Base-by-base conservation (phyloP, 2,113 vertebrate genomes). In the Hippocampus comes region DNA sequence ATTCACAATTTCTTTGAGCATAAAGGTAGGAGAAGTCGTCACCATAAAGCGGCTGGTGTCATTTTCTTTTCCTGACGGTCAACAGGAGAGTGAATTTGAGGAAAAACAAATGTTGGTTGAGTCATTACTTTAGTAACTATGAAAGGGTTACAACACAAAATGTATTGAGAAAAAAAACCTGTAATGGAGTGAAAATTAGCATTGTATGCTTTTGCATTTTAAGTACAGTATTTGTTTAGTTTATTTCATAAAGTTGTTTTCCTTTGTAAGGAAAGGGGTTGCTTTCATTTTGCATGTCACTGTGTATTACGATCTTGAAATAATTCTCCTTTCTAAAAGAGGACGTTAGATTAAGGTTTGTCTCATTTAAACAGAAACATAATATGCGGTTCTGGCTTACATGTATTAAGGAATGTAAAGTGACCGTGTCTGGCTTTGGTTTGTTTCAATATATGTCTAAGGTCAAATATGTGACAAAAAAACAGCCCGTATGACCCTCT, bases 401-500 rank as follows among this genome's bases (percentile, higher is more conserved):
- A 68, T 61, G 4, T 38, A 61, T 38, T 25, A 14, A 20, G 48
- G 70, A 68, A 42, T 68, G 43, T 15, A 73, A 80, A 77, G 65
- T 66, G 34, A 41, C 7, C 15, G 2, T 0, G 42, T 2, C 63
- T 80, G 68, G 69, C 49, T 82, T 79, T 72, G 56, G 82, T 70
- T 84, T 70, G 34, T 63, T 46, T 64, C 3, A 53, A 59, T 30
- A 46, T 60, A 46, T 78, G 63, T 72, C 23, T 68, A 65, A 80
- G 56, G 23, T 80, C 76, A 67, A 75, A 71, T 74, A n/a, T 51
- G 78, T 76, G 78, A 61, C 60, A 38, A 15, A 38, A 25, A 73
- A 1, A 4, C 48, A 53, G 41, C 76, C 71, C 63, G 63, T 57
- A 14, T 66, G 9, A 74, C 70, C 56, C 49, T 75, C 67, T 77